Evolutionary conservation across 1,140 invertebrate species (phyloP).

Genomic region (Aphidius ervi): DNA sequence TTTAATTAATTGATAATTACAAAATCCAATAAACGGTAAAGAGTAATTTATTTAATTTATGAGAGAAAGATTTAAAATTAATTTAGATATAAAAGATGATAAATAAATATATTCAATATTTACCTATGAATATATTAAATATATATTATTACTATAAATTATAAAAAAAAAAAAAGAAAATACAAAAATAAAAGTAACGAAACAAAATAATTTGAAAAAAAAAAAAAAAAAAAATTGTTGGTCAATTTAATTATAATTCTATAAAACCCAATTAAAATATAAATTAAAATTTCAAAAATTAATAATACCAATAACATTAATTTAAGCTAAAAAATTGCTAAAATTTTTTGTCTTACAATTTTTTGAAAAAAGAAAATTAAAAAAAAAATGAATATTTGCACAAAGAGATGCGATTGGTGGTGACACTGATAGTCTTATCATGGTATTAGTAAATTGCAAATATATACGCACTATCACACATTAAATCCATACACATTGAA

Average conservation of each 20-base stretch:
- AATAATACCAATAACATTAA: too few relatives aligned
- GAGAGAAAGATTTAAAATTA: slow-evolving; percentile 32
- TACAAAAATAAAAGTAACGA: slow-evolving; percentile 6
- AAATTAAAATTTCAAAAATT: too few relatives aligned
- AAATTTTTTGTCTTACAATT: too few relatives aligned
- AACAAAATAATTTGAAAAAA: not conserved
- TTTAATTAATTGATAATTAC: slow-evolving; percentile 31
- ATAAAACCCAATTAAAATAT: too few relatives aligned
- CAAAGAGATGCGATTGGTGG: not conserved
- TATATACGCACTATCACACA: not conserved
- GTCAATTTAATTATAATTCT: too few relatives aligned
- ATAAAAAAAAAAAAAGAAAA: not conserved
- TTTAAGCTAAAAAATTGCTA: too few relatives aligned
- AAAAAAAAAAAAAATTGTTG: too few relatives aligned
- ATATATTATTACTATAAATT: slow-evolving; percentile 9
- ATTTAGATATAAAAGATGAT: slow-evolving; percentile 6
- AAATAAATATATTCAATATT: slow-evolving; percentile 28
- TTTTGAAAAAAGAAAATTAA: not conserved
- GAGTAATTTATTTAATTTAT: slow-evolving; percentile 53
- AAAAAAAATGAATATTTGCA: not conserved
- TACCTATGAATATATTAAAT: slow-evolving; percentile 7
- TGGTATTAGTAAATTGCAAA: too few relatives aligned
- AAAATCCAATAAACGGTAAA: slow-evolving; percentile 27
- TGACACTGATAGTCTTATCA: too few relatives aligned
- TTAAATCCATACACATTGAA: not conserved